These are phyloP conservation scores for Drosophila azteca DNA, from an alignment of 1,140 invertebrate species.

Conservation along the genomic window DNA sequence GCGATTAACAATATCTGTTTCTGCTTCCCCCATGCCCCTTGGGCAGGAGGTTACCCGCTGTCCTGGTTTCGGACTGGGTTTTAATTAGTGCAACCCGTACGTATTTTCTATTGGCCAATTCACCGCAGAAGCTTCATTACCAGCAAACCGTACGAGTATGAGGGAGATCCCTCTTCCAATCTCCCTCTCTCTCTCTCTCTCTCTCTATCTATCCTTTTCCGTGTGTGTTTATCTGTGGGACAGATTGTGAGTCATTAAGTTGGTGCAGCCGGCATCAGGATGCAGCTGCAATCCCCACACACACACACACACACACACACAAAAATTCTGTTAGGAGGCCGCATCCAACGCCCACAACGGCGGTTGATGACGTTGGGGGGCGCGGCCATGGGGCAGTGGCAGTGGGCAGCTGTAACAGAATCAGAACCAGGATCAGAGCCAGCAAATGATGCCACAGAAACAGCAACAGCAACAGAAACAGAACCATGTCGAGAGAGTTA, in stretches of 20 bases:
- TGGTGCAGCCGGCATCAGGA: conserved; percentile 42
- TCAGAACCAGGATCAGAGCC: conserved; percentile 29
- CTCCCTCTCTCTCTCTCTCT: no score
- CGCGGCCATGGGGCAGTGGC: background rate
- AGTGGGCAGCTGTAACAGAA: conserved; percentile 26
- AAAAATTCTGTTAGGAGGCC: conserved; percentile 53
- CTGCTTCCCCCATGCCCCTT: background rate
- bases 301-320: conserved; percentile 9
- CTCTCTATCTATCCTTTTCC: conserved; percentile 31
- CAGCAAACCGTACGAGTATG: conserved; percentile 16
- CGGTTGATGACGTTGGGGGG: conserved; percentile 45
- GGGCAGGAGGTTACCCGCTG: conserved; percentile 29
- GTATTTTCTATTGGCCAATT: conserved; percentile 80
- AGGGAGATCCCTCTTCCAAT: no score
- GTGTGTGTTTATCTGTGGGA: conserved; percentile 43
- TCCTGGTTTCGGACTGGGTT: conserved; percentile 66
- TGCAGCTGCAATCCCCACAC: conserved; percentile 12
- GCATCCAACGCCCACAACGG: conserved; percentile 59
- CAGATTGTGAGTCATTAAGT: conserved; percentile 77
- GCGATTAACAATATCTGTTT: conserved; percentile 64
- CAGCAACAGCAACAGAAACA: conserved; percentile 36
- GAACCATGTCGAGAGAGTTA: conserved; percentile 56
- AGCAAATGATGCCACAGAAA: conserved; percentile 1
- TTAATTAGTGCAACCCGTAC: conserved; percentile 77
- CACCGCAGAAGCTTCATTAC: conserved; percentile 75